A percentile compares a stretch with the other conserved stretches of the same genome.
Conservation (phyloP, 2,797 vertebrate genomes). For the Chelidonichthys spinosus region DNA sequence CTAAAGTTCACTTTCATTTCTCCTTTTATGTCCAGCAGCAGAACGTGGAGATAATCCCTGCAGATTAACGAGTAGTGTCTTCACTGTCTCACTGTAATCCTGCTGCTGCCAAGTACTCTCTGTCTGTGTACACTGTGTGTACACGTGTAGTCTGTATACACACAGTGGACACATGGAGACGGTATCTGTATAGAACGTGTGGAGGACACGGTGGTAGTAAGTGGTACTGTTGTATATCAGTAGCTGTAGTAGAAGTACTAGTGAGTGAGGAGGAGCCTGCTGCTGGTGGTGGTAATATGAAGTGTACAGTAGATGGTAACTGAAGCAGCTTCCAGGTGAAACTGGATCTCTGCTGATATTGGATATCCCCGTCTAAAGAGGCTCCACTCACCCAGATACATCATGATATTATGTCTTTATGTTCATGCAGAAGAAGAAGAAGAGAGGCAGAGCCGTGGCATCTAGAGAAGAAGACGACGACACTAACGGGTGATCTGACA, state of each 20-base stretch:
- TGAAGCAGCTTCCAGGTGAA: too few relatives aligned
- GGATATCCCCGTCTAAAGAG: too few relatives aligned
- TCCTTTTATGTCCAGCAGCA: constrained; percentile 37
- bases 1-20: too few relatives aligned
- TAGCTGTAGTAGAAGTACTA: too few relatives aligned
- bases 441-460: too few relatives aligned
- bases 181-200: background rate
- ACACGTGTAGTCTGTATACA: background rate
- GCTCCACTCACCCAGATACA: too few relatives aligned
- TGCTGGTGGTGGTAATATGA: too few relatives aligned
- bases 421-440: background rate
- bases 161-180: background rate
- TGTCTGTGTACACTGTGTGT: background rate
- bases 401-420: background rate
- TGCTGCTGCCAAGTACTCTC: background rate
- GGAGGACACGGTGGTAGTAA: too few relatives aligned
- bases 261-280: too few relatives aligned
- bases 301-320: too few relatives aligned
- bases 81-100: constrained; percentile 57
- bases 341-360: too few relatives aligned
- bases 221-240: too few relatives aligned
- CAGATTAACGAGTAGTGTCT: constrained; percentile 60
- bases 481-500: background rate
- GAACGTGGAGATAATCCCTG: constrained; percentile 60
- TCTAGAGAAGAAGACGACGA: background rate